Percentiles rank a stretch among this genome's conserved stretches.
phyloP scores from a whole-genome alignment of 2,113 vertebrate genomes.

The Ceyx melanurus region DNA sequence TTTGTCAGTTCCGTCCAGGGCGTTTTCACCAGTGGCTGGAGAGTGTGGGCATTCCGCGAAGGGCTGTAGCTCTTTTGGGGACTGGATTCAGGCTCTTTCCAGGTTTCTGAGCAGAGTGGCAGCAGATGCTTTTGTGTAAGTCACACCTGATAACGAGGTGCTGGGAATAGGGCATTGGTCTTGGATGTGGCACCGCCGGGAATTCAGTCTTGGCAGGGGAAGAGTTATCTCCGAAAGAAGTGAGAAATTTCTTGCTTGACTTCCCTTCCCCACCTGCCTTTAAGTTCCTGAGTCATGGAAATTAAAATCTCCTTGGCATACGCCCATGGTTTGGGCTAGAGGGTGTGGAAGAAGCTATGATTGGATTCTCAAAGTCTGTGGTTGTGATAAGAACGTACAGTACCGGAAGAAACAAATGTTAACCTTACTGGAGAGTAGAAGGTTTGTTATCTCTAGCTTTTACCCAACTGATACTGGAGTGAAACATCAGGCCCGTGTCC shows the following conservation, averaged over 20 bases:
- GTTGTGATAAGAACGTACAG: conserved; percentile 66
- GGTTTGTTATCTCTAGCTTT: conserved; percentile 68
- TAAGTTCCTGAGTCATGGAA: conserved; percentile 68
- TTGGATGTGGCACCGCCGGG: not conserved
- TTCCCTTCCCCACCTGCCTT: conserved; percentile 61
- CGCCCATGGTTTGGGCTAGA: conserved; percentile 59
- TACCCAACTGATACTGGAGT: conserved; percentile 57
- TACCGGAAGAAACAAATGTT: conserved; percentile 72
- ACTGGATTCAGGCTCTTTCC: not conserved
- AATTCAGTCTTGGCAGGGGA: not conserved
- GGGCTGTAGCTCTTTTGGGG: not conserved
- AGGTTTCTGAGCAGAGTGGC: not conserved
- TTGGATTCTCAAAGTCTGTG: conserved; percentile 62
- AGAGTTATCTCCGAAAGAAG: conserved; percentile 33
- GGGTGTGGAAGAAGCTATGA: conserved; percentile 63
- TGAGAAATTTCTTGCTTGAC: conserved; percentile 62
- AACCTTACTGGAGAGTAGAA: conserved; percentile 64
- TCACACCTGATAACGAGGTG: conserved; percentile 22
- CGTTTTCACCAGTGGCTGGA: not conserved
- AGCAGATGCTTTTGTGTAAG: not conserved
- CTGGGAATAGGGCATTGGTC: not conserved
- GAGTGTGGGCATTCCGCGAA: not conserved
- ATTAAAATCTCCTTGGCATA: conserved; percentile 66
- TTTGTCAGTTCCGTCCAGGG: not conserved
- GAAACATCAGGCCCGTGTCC: conserved; percentile 52